Conservation (phyloP, 1,140 invertebrate genomes). For the Ips typographus region DNA sequence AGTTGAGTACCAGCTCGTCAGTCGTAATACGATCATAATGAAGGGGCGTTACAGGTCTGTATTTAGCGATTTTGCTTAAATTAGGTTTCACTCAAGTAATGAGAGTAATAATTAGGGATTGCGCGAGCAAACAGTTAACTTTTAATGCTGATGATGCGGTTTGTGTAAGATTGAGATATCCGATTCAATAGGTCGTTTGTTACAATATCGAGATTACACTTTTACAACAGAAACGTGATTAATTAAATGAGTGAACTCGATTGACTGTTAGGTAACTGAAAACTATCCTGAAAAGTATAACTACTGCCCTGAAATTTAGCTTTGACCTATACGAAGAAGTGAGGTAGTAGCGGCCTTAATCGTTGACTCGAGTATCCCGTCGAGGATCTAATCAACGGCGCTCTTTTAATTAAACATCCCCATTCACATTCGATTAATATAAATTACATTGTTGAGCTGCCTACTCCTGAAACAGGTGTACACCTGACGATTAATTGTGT, state of each 20-base stretch:
- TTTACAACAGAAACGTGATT: too few species aligned
- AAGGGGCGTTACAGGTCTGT: conserved; percentile 25
- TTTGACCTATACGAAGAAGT: conserved; percentile 10
- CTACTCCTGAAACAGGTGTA: conserved; percentile 30
- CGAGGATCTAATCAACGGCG: conserved; percentile 37
- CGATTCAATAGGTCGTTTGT: conserved; percentile 2
- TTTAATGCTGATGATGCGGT: conserved; percentile 11
- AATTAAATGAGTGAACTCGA: too few species aligned
- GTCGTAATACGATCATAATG: conserved; percentile 35
- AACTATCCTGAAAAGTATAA: not conserved
- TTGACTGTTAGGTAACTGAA: too few species aligned
- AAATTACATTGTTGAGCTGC: conserved; percentile 28
- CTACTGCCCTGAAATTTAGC: conserved; percentile 10
- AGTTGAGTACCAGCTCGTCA: conserved; percentile 36
- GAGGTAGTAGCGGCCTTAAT: conserved; percentile 38
- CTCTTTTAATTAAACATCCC: conserved; percentile 38
- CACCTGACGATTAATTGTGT: conserved; percentile 20
- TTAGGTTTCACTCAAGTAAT: conserved; percentile 9
- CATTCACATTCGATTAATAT: conserved; percentile 38
- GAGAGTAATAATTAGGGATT: not conserved
- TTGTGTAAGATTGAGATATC: not conserved
- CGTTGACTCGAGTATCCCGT: conserved; percentile 32
- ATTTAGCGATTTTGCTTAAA: conserved; percentile 16
- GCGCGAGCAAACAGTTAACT: conserved; percentile 11
- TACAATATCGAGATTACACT: not conserved